Percentiles rank a stretch among this genome's conserved stretches.
These are phyloP conservation scores for Uria aalge DNA, from an alignment of 2,113 vertebrate genomes.

Conservation along the genomic window DNA sequence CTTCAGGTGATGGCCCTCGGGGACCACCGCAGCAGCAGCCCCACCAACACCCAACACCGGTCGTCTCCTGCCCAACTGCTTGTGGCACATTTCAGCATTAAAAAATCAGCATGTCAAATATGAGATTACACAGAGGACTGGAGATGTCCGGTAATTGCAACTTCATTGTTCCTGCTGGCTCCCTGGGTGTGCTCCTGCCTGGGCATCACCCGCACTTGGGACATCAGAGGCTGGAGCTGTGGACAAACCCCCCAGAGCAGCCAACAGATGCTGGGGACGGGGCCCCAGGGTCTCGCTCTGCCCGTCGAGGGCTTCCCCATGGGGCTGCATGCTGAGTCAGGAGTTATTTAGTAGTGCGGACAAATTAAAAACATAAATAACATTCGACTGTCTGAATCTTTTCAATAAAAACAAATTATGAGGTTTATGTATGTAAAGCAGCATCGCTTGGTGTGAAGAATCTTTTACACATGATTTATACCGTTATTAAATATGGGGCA, in stretches of 20 bases:
- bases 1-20: fast-evolving
- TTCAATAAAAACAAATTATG: constrained; percentile 75
- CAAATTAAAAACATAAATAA: constrained; percentile 81
- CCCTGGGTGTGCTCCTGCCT: neutral
- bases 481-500: constrained; percentile 23
- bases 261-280: neutral
- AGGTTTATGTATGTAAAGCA: constrained; percentile 74
- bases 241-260: neutral
- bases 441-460: constrained; percentile 28
- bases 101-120: neutral
- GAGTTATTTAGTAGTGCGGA: constrained; percentile 67
- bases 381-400: constrained; percentile 56
- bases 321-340: neutral
- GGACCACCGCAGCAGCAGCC: neutral
- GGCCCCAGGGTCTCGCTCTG: neutral
- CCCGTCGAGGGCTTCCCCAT: neutral
- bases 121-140: neutral
- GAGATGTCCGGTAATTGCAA: neutral
- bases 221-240: neutral
- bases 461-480: constrained; percentile 63
- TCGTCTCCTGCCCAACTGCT: neutral
- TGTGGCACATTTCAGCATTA: neutral
- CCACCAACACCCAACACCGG: neutral
- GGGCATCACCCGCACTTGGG: fast-evolving
- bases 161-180: neutral